Evolutionary conservation across 1,140 invertebrate species (phyloP), one percentile per base, ranked within the genome.

Genomic region (Reticulitermes speratus): DNA sequence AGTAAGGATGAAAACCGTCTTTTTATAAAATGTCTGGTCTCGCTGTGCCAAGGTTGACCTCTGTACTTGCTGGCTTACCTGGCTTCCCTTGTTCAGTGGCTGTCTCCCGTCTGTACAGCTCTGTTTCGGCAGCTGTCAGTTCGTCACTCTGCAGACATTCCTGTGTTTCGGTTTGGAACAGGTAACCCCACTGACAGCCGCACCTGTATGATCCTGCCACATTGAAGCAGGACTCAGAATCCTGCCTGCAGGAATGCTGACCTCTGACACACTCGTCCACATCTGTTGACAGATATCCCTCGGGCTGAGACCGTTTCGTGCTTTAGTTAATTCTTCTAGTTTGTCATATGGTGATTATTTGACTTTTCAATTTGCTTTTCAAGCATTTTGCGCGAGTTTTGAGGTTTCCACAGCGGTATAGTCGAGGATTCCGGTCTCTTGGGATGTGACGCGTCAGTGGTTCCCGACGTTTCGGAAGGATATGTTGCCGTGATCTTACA

Each of bases 241-340:
- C 86, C 2, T 85, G 81, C n/a, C 91, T 87, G 88, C 94, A 94
- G 84, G 89, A 89, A 86, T 93, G 90, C 7, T 85, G 85, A 19
- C 88, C 89, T 21, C 86, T 88, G 0, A 87, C 86, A 89, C 94
- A 95, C 89, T 95, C 94, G 88, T 95, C 92, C n/a, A 93, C 89
- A 89, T 96, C 95, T 90, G 82, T 14, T 81, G 52, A 16, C 12
- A 86, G 0, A 21, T n/a, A 25, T 25, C 44, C 12, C 25, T n/a
- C 44, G 23, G 44, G 44, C 7, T 21, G 45, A 6, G 5, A 44
- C 23, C 19, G 25, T 11, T 14, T 14, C 8, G 2, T 52, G 84
- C n/a, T 2, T 84, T 84, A 21, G 84, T 45, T 14, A 38, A 14
- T n/a, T 84, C 83, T n/a, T 44, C 9, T 44, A n/a, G 11, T 38